phyloP scores from a whole-genome alignment of 1,140 invertebrate genomes.

The Eupeodes corollae region DNA sequence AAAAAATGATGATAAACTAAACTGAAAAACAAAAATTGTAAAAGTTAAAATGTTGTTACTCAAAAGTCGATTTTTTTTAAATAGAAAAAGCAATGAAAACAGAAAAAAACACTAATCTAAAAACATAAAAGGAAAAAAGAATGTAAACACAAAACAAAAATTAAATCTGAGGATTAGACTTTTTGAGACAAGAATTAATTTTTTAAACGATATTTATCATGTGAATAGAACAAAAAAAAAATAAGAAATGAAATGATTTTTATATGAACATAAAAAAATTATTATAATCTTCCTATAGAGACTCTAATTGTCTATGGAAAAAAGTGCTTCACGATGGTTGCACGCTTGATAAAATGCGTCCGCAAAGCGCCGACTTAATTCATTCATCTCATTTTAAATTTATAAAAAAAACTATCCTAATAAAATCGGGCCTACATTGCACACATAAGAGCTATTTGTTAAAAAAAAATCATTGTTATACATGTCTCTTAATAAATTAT shows the following conservation, averaged over 20 bases:
- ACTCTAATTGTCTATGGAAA: slow-evolving; percentile 33
- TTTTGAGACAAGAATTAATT: background rate
- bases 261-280: background rate
- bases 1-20: background rate
- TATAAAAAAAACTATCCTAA: too few species aligned
- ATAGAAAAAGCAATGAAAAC: slow-evolving; percentile 2
- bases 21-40: too few species aligned
- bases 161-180: background rate
- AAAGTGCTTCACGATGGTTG: background rate
- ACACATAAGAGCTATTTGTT: too few species aligned
- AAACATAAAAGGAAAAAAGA: background rate
- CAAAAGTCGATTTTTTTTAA: background rate
- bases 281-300: slow-evolving; percentile 23
- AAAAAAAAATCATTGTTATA: too few species aligned
- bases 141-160: slow-evolving; percentile 3
- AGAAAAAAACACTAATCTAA: slow-evolving; percentile 2
- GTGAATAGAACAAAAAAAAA: background rate
- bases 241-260: background rate
- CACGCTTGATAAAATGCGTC: too few species aligned
- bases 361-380: too few species aligned
- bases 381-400: too few species aligned
- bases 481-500: too few species aligned
- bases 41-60: background rate
- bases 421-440: too few species aligned
- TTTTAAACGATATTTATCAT: background rate